Percentiles rank a stretch among this genome's conserved stretches.
phyloP scores from a whole-genome alignment of 2,888 invertebrate species.

The Lamellibrachia columna region DNA sequence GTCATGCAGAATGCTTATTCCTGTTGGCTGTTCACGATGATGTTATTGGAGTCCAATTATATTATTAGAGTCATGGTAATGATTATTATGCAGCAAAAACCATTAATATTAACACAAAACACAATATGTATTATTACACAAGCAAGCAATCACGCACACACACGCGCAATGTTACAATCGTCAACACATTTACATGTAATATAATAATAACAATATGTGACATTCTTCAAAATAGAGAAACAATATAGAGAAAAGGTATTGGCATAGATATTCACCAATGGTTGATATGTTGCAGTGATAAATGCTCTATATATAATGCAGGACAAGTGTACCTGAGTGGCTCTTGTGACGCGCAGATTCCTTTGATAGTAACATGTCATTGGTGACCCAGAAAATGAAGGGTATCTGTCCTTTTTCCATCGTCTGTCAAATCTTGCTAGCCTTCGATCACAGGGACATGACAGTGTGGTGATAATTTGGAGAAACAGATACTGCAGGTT shows the following conservation, averaged over 20 bases:
- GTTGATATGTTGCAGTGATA: not conserved
- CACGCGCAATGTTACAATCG: too few species aligned
- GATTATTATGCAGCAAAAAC: too few species aligned
- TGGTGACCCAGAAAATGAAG: not conserved
- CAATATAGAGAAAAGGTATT: not conserved
- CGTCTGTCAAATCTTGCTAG: slow-evolving; percentile 8
- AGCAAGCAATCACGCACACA: too few species aligned
- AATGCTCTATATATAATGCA: not conserved
- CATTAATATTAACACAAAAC: too few species aligned
- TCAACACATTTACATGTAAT: too few species aligned
- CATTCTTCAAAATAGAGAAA: too few species aligned
- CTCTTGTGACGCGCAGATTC: not conserved
- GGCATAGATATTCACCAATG: not conserved
- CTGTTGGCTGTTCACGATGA: too few species aligned
- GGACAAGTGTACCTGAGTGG: not conserved
- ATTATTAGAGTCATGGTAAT: too few species aligned
- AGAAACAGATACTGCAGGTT: not conserved
- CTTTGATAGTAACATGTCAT: not conserved
- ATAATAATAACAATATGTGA: too few species aligned
- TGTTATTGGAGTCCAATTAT: too few species aligned
- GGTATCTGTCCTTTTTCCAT: not conserved
- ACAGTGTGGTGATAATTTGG: not conserved
- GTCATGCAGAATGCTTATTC: too few species aligned
- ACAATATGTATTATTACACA: too few species aligned
- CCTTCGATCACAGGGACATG: not conserved